Base-by-base conservation (phyloP, 2,888 invertebrate genomes). In the Trachelus troglodyta region DNA sequence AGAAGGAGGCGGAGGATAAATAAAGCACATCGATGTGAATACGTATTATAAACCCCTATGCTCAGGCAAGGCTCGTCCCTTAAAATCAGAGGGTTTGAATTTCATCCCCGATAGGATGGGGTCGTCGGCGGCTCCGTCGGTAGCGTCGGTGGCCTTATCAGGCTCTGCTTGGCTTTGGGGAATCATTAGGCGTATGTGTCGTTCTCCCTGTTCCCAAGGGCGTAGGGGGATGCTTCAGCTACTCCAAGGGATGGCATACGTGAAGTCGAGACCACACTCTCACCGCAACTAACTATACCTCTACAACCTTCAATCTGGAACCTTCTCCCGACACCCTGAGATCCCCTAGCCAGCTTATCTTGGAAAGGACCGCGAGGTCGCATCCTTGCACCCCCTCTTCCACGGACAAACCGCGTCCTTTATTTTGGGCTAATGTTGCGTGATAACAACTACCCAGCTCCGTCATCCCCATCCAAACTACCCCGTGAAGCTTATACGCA, bases 361-460 rank as follows among this genome's bases (percentile, higher is more conserved):
- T 40, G 69, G 31, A 33, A 33, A 69, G 69, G 69, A 33, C 69
- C 33, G 69, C 69, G 69, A 69, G 30, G n/a, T 69, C 69, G 69
- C 69, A 69, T 30, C 31, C 69, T 33, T 69, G 2, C 31, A 1
- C 12, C 69, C 31, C 78, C 74, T 73, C 56, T 30, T 40, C 30
- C 77, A 77, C 56, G 34, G 76, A 75, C 75, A 81, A 77, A 31
- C 76, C 78, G 77, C 82, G 83, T 82, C 85, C 86, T 88, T 87
- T 88, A 87, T 87, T 86, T 85, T 82, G 81, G 82, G 86, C 86
- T 88, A 88, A 87, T 88, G 87, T 87, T 85, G 85, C 87, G 87
- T 87, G 88, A 87, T 87, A 87, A 87, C 87, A 85, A 84, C 82
- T 83, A 40, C 84, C 75, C 75, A 73, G 74, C 69, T 73, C 34